Evolutionary conservation across 2,113 vertebrate genomes (phyloP), one percentile per base, ranked within the genome.

Genomic region (Aplodontia rufa): DNA sequence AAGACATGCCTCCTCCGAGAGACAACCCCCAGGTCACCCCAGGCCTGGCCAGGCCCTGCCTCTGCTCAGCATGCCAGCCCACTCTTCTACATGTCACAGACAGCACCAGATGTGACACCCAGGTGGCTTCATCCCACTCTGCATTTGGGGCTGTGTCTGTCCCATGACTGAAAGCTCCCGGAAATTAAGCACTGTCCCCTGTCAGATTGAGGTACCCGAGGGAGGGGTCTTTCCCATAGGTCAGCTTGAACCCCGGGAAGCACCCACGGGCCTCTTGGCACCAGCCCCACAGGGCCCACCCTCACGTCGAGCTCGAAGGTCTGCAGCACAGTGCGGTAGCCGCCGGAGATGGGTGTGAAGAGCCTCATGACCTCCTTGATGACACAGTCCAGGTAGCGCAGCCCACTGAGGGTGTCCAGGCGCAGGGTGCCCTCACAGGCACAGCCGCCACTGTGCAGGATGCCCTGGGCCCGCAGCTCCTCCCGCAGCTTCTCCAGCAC

Each of bases 301-400:
- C 99, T 99, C 98, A 99, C 99, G 0, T 99, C 99, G 0, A 99
- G 98, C 97, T 99, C 99, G 0, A 99, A 99, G 95, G 99, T 99
- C 98, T 99, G 99, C 98, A 99, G 98, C 94, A 99, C 99, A 0
- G 99, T 99, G 22, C 99, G 98, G 98, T 99, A 99, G 6, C 99
- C 99, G 0, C 99, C 99, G 0, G 99, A 99, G 55, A 99, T 99
- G 3, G 99, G 99, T 0, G 99, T 99, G 96, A 99, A 99, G 78
- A 99, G 99, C 40, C 99, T 98, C 93, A 99, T 99, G 51, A 99
- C 99, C 98, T 99, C 99, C 98, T 99, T 99, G 98, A 99, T 99
- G 98, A 99, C 99, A 0, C 99, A 99, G 98, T 99, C 99, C 98
- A 99, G 98, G 98, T 99, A 99, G 95, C 98, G 99, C 47, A 99